Evolutionary conservation across 2,113 vertebrate genomes (phyloP).

Genomic region (Scalopus aquaticus): DNA sequence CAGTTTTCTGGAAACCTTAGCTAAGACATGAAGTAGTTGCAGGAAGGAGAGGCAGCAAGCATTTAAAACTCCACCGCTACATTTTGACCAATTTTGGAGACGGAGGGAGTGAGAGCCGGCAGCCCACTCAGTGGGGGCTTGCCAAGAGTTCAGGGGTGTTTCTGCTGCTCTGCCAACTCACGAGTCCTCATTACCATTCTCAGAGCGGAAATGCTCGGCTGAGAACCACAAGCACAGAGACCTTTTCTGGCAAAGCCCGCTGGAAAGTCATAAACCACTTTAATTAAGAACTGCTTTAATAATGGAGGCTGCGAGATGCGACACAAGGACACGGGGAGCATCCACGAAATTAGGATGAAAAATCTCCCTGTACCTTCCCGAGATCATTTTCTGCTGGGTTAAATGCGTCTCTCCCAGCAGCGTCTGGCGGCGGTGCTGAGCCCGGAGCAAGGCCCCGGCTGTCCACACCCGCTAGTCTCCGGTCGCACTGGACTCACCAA

Average conservation of each 20-base stretch:
- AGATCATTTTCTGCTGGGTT: constrained; percentile 43
- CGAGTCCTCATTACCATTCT: constrained; percentile 68
- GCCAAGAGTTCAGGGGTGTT: constrained; percentile 64
- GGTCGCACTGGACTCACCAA: too few species aligned
- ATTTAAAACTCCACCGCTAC: constrained; percentile 69
- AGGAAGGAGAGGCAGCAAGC: constrained; percentile 45
- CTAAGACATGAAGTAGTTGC: constrained; percentile 1
- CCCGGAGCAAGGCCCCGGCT: not conserved
- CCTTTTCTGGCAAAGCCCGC: constrained; percentile 73
- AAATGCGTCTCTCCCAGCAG: not conserved
- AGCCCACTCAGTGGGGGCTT: constrained; percentile 55
- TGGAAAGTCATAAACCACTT: constrained; percentile 78
- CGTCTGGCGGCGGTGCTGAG: rapidly evolving
- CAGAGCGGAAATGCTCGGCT: constrained; percentile 72
- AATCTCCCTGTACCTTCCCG: constrained; percentile 25
- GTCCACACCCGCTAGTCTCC: not conserved
- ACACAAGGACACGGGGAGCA: constrained; percentile 43
- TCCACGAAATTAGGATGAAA: constrained; percentile 66
- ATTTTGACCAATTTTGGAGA: constrained; percentile 56
- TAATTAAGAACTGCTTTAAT: constrained; percentile 82
- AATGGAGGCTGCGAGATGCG: constrained; percentile 69
- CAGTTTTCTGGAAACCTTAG: not conserved
- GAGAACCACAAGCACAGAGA: constrained; percentile 42
- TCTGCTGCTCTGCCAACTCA: constrained; percentile 72
- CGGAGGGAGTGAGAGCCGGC: constrained; percentile 72